These are phyloP conservation scores for Nudaria mundana DNA, from an alignment of 2,888 invertebrate species.

Conservation along the genomic window DNA sequence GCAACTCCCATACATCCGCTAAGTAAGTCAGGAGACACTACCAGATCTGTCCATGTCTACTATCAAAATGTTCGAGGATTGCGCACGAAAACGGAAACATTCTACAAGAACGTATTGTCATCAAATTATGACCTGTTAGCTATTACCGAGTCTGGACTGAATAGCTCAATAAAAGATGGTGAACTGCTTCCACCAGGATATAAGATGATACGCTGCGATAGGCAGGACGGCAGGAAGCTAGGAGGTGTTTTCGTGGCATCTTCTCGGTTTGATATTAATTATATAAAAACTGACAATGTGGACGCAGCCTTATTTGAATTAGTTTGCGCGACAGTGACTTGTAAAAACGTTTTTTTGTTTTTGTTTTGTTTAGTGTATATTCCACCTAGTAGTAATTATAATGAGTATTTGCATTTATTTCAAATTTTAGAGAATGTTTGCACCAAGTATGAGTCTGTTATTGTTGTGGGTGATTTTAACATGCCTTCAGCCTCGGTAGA, in stretches of 20 bases:
- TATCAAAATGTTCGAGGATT: constrained; percentile 8
- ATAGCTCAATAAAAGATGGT: constrained; percentile 7
- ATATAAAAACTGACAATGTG: neutral
- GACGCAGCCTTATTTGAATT: constrained; percentile 9
- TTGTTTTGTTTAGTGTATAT: constrained; percentile 13
- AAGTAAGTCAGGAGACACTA: too few species aligned
- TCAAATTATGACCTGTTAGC: constrained; percentile 5
- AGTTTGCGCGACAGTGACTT: constrained; percentile 5
- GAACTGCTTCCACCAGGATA: constrained; percentile 3
- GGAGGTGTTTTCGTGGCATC: constrained; percentile 4
- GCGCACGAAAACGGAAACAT: constrained; percentile 4
- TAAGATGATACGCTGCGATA: too few species aligned
- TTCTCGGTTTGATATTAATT: neutral
- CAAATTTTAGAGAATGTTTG: constrained; percentile 13
- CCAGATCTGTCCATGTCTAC: neutral
- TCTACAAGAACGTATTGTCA: constrained; percentile 1
- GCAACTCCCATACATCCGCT: neutral
- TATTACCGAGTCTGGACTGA: constrained; percentile 7
- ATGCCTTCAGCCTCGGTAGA: constrained; percentile 6
- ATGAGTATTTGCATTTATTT: constrained; percentile 11
- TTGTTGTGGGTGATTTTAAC: constrained; percentile 15
- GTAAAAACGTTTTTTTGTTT: constrained; percentile 8
- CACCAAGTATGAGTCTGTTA: constrained; percentile 8
- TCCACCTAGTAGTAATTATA: constrained; percentile 5
- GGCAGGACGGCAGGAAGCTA: too few species aligned